Evolutionary conservation across 64 coral and sea anemone genomes (phyloP).

Genomic region (Orbicella faveolata): DNA sequence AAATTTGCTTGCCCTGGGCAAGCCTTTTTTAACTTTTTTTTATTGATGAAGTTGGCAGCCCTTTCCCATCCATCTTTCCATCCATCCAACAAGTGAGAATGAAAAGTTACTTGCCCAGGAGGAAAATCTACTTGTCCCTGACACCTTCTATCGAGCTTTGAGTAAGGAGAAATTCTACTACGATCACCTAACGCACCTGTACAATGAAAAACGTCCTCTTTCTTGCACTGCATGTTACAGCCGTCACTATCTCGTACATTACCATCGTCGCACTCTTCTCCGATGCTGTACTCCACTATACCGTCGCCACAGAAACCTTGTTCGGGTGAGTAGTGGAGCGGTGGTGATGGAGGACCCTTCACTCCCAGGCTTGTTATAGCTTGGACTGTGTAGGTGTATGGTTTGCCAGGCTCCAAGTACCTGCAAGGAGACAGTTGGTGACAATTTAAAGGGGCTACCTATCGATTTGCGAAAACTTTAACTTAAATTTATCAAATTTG

Average conservation of each 20-base stretch:
- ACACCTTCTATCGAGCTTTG: no score
- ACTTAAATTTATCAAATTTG: no score
- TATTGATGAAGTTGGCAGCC: no score
- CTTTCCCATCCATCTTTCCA: no score
- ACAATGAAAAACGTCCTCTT: conserved; percentile 98
- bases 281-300: conserved; percentile 69
- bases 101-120: no score
- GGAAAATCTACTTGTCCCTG: no score
- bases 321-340: conserved; percentile 66
- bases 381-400: conserved; percentile 80
- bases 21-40: no score
- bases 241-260: conserved; percentile 94
- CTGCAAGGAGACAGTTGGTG: conserved; percentile 10
- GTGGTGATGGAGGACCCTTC: conserved; percentile 71
- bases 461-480: no score
- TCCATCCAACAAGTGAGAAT: no score
- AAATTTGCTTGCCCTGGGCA: no score
- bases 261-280: conserved; percentile 95
- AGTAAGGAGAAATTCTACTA: no score
- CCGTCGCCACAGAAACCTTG: conserved; percentile 98
- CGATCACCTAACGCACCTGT: conserved; percentile 41
- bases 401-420: conserved; percentile 15
- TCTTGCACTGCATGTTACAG: conserved; percentile 95
- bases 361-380: conserved; percentile 69
- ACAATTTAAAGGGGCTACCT: no score